Evolutionary conservation across 1,140 invertebrate species (phyloP).

Genomic region (Homarus americanus): DNA sequence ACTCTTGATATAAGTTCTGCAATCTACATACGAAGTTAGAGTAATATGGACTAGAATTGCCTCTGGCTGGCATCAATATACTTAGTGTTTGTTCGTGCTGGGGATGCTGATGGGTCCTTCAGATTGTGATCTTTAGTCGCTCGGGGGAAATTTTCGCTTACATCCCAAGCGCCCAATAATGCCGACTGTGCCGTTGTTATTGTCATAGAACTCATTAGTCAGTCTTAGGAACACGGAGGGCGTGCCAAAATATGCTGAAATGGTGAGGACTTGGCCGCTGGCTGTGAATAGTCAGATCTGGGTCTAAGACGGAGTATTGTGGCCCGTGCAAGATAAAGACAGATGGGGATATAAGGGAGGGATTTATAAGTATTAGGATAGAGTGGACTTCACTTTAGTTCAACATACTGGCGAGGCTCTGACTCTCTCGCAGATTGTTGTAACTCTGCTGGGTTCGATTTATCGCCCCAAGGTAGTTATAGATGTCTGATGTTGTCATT

Average conservation of each 20-base stretch:
- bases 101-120: constrained; percentile 29
- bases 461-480: constrained; percentile 55
- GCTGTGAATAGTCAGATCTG: constrained; percentile 24
- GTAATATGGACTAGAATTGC: constrained; percentile 73
- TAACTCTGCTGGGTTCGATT: constrained; percentile 48
- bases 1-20: constrained; percentile 73
- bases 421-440: constrained; percentile 11
- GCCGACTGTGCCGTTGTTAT: constrained; percentile 46
- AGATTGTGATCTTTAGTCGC: constrained; percentile 52
- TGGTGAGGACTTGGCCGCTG: constrained; percentile 2
- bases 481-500: constrained; percentile 61
- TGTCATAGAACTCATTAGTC: constrained; percentile 64
- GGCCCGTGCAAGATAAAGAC: constrained; percentile 29
- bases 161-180: constrained; percentile 47
- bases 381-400: constrained; percentile 10
- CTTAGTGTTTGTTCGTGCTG: constrained; percentile 51
- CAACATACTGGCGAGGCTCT: background rate
- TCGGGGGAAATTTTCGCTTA: constrained; percentile 27
- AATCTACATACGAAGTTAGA: constrained; percentile 74
- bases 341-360: constrained; percentile 36
- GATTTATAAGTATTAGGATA: constrained; percentile 44
- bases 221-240: constrained; percentile 19
- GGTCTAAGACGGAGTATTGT: constrained; percentile 54
- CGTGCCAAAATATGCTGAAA: constrained; percentile 28
- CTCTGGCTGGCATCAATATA: constrained; percentile 63